These are phyloP conservation scores for Palythoa grandiflora DNA, from an alignment of 92 coral and sea anemone species.

Conservation along the genomic window DNA sequence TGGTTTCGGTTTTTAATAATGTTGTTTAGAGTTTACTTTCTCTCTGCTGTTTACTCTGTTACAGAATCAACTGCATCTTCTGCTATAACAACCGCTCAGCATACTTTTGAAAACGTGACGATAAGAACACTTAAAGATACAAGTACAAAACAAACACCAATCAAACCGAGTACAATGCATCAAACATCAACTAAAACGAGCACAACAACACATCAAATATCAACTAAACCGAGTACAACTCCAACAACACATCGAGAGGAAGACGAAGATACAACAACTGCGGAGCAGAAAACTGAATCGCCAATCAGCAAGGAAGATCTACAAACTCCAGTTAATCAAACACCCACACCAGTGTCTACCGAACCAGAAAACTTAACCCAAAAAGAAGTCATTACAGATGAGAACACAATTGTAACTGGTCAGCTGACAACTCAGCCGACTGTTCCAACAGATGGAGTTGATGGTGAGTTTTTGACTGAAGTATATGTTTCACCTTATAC, in stretches of 20 bases:
- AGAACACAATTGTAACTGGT: constrained; percentile 21
- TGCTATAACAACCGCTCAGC: background rate
- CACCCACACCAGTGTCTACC: background rate
- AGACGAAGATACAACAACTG: background rate
- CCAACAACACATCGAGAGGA: background rate
- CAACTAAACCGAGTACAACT: background rate
- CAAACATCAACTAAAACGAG: background rate
- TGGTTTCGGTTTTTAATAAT: background rate
- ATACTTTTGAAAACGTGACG: background rate
- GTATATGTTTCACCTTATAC: background rate
- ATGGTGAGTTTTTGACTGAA: constrained; percentile 19
- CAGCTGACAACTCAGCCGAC: constrained; percentile 32
- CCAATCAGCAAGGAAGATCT: background rate
- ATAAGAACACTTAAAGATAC: background rate
- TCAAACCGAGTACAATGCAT: background rate
- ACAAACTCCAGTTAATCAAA: background rate
- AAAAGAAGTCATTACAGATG: constrained; percentile 12
- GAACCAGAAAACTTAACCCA: background rate
- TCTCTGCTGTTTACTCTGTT: background rate
- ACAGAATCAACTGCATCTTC: background rate
- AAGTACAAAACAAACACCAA: background rate
- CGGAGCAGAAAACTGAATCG: background rate
- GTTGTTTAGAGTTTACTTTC: background rate
- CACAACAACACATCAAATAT: background rate
- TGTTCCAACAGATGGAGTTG: constrained; percentile 32